Evolutionary conservation across 2,888 invertebrate genomes (phyloP).

Genomic region (Synanthedon andrenaeformis): DNA sequence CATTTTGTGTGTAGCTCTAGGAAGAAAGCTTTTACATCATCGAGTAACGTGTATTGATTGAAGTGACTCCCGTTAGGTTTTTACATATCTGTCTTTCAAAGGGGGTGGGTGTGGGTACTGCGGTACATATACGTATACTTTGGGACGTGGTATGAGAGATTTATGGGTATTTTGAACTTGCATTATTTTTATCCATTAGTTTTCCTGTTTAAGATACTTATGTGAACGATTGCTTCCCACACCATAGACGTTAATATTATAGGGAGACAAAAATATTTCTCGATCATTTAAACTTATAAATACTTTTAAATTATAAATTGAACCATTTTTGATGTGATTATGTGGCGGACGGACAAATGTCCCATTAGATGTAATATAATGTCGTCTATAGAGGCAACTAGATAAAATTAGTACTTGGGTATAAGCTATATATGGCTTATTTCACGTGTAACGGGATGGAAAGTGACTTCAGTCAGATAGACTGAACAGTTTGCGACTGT

Average conservation of each 20-base stretch:
- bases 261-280: no score
- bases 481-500: no score
- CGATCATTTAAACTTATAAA: no score
- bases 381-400: no score
- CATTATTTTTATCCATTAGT: not conserved
- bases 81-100: slow-evolving; percentile 63
- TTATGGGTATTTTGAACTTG: slow-evolving; percentile 21
- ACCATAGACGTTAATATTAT: not conserved
- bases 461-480: no score
- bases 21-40: slow-evolving; percentile 62
- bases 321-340: no score
- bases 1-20: slow-evolving; percentile 18
- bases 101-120: slow-evolving; percentile 39
- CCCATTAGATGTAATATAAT: no score
- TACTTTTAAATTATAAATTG: no score
- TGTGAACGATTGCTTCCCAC: not conserved
- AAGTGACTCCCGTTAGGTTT: slow-evolving; percentile 66
- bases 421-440: no score
- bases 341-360: no score
- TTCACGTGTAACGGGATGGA: no score
- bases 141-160: not conserved
- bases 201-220: not conserved
- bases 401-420: no score
- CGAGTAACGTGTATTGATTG: slow-evolving; percentile 68
- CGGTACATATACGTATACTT: not conserved